These are phyloP conservation scores for Macroglossus sobrinus DNA, from an alignment of 2,113 vertebrate genomes.

Conservation along the genomic window DNA sequence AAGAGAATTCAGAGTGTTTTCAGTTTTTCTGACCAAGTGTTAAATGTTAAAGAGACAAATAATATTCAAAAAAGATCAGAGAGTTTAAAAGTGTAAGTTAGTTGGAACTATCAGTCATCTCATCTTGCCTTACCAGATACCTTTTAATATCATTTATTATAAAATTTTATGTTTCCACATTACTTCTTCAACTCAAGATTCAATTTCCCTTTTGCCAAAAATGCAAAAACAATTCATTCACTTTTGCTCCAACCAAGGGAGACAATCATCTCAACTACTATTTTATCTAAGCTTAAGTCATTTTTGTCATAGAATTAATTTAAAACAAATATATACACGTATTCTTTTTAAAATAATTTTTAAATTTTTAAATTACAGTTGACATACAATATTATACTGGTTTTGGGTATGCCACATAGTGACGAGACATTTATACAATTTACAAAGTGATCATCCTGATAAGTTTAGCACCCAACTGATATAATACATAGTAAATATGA, in stretches of 20 bases:
- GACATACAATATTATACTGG: too few relatives aligned
- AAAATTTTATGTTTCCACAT: neutral
- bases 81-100: neutral
- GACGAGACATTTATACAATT: too few relatives aligned
- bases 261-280: neutral
- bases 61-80: neutral
- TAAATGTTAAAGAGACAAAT: neutral
- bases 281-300: neutral
- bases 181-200: neutral
- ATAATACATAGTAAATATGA: too few relatives aligned
- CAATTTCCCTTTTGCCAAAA: neutral
- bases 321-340: neutral
- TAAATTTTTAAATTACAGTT: too few relatives aligned
- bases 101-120: neutral
- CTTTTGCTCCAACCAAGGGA: neutral
- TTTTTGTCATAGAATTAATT: constrained; percentile 2
- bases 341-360: neutral
- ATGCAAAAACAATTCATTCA: neutral
- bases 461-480: too few relatives aligned
- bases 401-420: too few relatives aligned
- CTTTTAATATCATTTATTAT: neutral
- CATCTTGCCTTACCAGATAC: neutral
- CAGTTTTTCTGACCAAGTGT: neutral
- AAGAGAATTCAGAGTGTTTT: neutral
- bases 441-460: too few relatives aligned